Base-by-base conservation (phyloP, 2,888 invertebrate species). In the Opisthograptis luteolata region DNA sequence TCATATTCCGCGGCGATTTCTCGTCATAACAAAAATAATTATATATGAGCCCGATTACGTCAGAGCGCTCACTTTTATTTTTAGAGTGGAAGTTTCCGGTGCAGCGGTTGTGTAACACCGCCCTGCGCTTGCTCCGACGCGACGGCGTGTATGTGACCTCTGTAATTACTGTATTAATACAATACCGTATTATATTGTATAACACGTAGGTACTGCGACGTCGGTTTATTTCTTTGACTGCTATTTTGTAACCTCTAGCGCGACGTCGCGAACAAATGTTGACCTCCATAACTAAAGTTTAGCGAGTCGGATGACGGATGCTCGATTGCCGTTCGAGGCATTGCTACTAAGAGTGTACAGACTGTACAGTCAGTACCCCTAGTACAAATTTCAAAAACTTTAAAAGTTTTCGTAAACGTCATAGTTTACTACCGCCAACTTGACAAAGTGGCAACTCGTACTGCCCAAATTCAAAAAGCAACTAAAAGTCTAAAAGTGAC, bases 31-130 rank as follows among this genome's bases (percentile, higher is more conserved):
- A 69, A 61, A 66, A 66, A 68, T 72, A 70, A 69, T 71, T 63
- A 68, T 64, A 75, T 73, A 65, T 67, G 66, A 63, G 55, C 57
- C 54, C 57, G 68, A 77, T 86, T 87, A 87, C 85, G 82, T 84
- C 70, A 68, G 66, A 72, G 79, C 87, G 68, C 84, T 87, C 88
- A 84, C 88, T 87, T 87, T 88, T 84, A 79, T 81, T 83, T 84
- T 85, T 79, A 80, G 81, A 81, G 83, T 54, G 60, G 80, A 77
- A 76, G 68, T 80, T 76, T 73, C 71, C 70, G 68, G 56, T 57
- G 52, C 54, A 35, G 13, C 31, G 19, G 31, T 77, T 75, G 51
- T 61, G 58, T 62, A 74, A 77, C 47, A 25, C 25, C 59, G 71
- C 75, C 76, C 76, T 77, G 71, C 42, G 63, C 52, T 55, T 44